phyloP scores from a whole-genome alignment of 2,113 vertebrate genomes.

The Otocyon megalotis region DNA sequence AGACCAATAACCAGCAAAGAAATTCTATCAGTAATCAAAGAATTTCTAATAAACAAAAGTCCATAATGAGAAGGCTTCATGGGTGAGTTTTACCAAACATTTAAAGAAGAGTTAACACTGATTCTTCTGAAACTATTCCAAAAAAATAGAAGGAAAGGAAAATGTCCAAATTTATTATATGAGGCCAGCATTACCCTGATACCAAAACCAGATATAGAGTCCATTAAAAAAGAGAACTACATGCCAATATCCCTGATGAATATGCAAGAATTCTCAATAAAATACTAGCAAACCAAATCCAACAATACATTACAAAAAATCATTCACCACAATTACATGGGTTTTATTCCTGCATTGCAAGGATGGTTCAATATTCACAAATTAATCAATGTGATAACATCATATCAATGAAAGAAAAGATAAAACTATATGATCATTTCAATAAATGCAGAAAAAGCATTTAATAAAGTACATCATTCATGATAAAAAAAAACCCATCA shows the following conservation, averaged over 20 bases:
- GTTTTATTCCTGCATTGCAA: too few species aligned
- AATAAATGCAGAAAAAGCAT: too few species aligned
- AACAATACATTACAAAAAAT: too few species aligned
- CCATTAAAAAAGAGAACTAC: not conserved
- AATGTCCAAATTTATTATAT: not conserved
- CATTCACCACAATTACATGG: too few species aligned
- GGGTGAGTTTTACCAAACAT: not conserved
- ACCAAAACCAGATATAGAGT: not conserved
- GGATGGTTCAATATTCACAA: too few species aligned
- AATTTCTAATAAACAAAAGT: not conserved
- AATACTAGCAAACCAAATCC: too few species aligned
- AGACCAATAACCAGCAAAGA: not conserved
- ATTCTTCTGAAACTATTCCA: not conserved
- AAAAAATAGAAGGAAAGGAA: not conserved
- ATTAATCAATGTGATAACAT: too few species aligned
- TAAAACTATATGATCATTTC: too few species aligned
- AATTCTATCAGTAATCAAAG: not conserved
- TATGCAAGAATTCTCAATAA: not conserved
- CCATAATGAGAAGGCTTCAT: not conserved
- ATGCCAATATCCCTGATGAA: not conserved
- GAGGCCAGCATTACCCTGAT: not conserved
- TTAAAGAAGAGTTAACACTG: not conserved
- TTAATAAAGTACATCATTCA: too few species aligned
- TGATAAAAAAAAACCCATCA: too few species aligned
- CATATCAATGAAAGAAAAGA: too few species aligned